Conservation (phyloP, 2,113 vertebrate genomes). For the Chunga burmeisteri region DNA sequence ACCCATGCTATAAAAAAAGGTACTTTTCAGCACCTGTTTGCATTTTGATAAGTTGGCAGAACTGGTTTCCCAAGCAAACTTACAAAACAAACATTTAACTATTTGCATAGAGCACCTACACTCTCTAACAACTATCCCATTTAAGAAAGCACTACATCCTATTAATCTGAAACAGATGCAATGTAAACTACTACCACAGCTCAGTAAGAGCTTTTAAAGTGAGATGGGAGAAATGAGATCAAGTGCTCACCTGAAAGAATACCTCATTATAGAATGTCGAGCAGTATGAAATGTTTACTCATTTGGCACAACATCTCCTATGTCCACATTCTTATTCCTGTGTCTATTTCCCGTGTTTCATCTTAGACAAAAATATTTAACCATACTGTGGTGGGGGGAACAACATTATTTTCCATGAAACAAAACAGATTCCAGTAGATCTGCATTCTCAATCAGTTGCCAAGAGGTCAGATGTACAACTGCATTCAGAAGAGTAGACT, state of each 20-base stretch:
- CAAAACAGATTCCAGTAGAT: neutral
- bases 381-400: neutral
- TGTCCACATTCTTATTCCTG: neutral
- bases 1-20: rapidly evolving
- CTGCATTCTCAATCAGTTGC: neutral
- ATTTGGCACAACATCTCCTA: neutral
- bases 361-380: neutral
- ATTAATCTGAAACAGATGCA: neutral
- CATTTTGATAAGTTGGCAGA: neutral
- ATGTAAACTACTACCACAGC: neutral
- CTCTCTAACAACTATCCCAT: neutral
- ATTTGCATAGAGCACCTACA: neutral
- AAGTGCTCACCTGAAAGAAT: neutral
- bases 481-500: neutral
- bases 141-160: neutral
- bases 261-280: neutral
- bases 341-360: neutral
- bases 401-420: neutral
- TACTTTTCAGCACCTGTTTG: neutral
- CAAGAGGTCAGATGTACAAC: neutral
- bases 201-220: neutral
- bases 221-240: neutral
- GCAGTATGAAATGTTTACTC: neutral
- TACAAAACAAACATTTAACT: neutral
- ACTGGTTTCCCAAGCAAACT: neutral